Evolutionary conservation across 2,797 vertebrate genomes (phyloP), one percentile per base, ranked within the genome.

Genomic region (Spea hammondii): DNA sequence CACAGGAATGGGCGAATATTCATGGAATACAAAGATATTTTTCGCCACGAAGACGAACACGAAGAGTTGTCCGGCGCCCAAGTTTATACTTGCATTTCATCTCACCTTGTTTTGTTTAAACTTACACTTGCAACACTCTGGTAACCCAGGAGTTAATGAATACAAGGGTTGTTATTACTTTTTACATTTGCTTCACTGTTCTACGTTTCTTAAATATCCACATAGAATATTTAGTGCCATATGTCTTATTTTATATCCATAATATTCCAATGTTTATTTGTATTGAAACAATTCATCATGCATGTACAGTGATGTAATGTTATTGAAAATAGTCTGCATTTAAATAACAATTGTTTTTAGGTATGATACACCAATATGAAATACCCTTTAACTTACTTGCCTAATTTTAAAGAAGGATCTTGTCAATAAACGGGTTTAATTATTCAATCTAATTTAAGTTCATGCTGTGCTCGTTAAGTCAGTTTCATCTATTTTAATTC

Each of bases 381-480:
- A 45, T 44, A 62, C 53, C 54, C 8, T 32, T 74, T 59, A 67
- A 59, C 48, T 68, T 68, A 59, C 32, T 11, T 76, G 65, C n/a
- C 64, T 60, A 11, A 4, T 45, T 49, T 59, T 48, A 68, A 54
- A 49, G 46, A 69, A 50, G 50, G 47, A 45, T 66, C 7, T 46
- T 65, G 62, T 76, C 65, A 67, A 76, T 74, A 74, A 65, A 73
- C 74, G 5, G 4, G 4, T 76, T 68, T 76, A 66, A 76, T 76
- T 68, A 57, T 65, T 76, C 65, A 67, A 14, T 74, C 32, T 74
- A 65, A 74, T 74, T 64, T 51, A 74, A 64, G 48, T 53, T 74
- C 44, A 64, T 47, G 14, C 13, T 54, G 49, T 14, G 49, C 4
- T 50, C 12, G 51, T 47, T 75, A 75, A 14, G n/a, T 11, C 45